Percentiles rank a stretch among this genome's conserved stretches.
These are phyloP conservation scores for Melanargia galathea DNA, from an alignment of 2,888 invertebrate genomes.

Conservation along the genomic window DNA sequence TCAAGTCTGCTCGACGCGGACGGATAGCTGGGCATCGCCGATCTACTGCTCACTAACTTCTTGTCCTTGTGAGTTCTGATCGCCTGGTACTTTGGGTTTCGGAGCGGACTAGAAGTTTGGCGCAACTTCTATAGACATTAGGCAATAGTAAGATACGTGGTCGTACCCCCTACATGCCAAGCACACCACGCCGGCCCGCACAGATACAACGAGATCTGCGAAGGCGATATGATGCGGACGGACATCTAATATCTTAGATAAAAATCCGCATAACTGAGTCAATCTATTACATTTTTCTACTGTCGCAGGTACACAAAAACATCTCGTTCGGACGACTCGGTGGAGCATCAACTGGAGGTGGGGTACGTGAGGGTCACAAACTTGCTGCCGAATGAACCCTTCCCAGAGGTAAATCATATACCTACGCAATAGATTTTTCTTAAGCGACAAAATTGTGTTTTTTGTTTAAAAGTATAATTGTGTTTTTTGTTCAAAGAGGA, in stretches of 20 bases:
- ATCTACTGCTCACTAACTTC: slow-evolving; percentile 89
- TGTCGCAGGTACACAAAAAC: slow-evolving; percentile 93
- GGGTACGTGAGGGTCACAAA: slow-evolving; percentile 98
- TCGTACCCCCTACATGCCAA: too few relatives aligned
- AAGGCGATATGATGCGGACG: too few relatives aligned
- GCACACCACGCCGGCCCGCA: too few relatives aligned
- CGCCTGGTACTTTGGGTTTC: background rate
- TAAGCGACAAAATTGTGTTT: background rate
- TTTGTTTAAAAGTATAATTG: too few relatives aligned
- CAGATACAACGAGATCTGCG: too few relatives aligned
- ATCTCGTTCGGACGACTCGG: slow-evolving; percentile 97
- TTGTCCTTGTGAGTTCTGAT: slow-evolving; percentile 11
- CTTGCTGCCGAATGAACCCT: slow-evolving; percentile 95
- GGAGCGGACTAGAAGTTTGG: background rate
- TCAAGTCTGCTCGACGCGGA: slow-evolving; percentile 99
- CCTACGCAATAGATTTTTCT: background rate
- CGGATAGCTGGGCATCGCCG: slow-evolving; percentile 98
- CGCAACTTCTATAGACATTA: background rate
- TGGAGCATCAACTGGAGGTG: slow-evolving; percentile 97
- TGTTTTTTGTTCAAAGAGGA: too few relatives aligned
- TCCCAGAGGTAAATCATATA: slow-evolving; percentile 85
- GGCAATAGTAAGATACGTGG: too few relatives aligned
- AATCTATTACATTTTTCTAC: background rate
- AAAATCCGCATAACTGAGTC: too few relatives aligned
- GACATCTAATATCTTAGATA: too few relatives aligned